phyloP scores from a whole-genome alignment of 2,797 vertebrate genomes.

The Saxicola maurus region DNA sequence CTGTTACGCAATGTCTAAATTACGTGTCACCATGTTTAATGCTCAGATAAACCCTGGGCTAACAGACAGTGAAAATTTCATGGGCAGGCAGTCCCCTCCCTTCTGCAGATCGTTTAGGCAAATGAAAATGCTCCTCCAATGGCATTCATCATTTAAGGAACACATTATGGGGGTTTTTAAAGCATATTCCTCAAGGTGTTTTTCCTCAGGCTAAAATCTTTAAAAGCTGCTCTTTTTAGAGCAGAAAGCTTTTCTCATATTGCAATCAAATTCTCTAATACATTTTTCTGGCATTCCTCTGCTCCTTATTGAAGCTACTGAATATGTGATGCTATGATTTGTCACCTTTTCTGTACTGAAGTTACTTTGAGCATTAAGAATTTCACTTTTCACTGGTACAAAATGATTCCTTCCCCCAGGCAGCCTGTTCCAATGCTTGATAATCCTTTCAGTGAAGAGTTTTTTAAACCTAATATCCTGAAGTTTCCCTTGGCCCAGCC shows the following conservation, averaged over 20 bases:
- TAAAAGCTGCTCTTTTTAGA: background rate
- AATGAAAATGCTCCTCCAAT: background rate
- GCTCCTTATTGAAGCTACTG: background rate
- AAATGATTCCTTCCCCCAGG: accelerated
- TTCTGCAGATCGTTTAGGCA: background rate
- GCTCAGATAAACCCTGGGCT: background rate
- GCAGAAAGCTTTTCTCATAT: background rate
- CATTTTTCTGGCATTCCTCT: background rate
- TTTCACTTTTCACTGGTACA: background rate
- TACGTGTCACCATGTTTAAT: background rate
- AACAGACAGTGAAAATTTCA: background rate
- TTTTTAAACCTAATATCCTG: background rate
- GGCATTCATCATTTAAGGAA: background rate
- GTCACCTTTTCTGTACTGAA: background rate
- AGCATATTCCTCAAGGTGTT: background rate
- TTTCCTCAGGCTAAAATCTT: background rate
- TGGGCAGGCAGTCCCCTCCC: background rate
- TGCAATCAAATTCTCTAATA: background rate
- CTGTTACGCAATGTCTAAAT: background rate
- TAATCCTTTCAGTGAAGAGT: background rate
- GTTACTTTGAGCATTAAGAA: background rate
- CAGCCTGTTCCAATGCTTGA: background rate
- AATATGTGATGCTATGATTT: background rate
- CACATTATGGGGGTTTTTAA: accelerated
- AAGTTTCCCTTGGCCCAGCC: background rate